phyloP scores from a whole-genome alignment of 2,888 invertebrate species.

The Leptura quadrifasciata region DNA sequence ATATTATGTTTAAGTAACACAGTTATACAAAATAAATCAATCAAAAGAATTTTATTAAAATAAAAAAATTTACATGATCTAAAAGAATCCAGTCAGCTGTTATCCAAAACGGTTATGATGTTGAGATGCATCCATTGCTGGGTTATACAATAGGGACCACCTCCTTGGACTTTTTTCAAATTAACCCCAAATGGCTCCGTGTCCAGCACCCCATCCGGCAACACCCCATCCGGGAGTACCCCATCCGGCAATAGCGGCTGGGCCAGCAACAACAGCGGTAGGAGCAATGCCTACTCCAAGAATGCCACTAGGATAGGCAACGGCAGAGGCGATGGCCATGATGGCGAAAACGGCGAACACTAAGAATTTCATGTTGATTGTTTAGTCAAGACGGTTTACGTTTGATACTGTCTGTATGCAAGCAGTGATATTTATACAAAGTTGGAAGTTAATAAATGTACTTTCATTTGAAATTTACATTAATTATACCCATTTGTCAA shows the following conservation, averaged over 20 bases:
- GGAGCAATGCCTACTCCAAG: constrained; percentile 43
- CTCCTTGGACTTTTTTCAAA: not conserved
- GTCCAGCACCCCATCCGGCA: constrained; percentile 48
- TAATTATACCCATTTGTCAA: not conserved
- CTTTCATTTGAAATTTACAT: not conserved
- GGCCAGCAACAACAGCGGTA: constrained; percentile 38
- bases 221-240: not conserved
- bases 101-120: no score
- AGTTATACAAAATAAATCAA: not conserved
- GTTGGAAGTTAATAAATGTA: not conserved
- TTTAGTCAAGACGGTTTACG: constrained; percentile 19
- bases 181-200: constrained; percentile 50
- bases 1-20: no score
- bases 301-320: constrained; percentile 51
- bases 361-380: constrained; percentile 57
- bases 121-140: constrained; percentile 22
- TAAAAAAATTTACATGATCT: constrained; percentile 20
- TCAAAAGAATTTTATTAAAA: constrained; percentile 18
- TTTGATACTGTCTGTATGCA: constrained; percentile 18
- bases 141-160: constrained; percentile 38
- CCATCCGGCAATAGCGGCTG: constrained; percentile 40
- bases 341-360: constrained; percentile 55
- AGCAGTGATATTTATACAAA: not conserved
- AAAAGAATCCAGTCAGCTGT: not conserved
- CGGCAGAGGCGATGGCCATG: constrained; percentile 54